Base-by-base conservation (phyloP, 2,797 vertebrate species). In the Melanotaenia parkinsoni region DNA sequence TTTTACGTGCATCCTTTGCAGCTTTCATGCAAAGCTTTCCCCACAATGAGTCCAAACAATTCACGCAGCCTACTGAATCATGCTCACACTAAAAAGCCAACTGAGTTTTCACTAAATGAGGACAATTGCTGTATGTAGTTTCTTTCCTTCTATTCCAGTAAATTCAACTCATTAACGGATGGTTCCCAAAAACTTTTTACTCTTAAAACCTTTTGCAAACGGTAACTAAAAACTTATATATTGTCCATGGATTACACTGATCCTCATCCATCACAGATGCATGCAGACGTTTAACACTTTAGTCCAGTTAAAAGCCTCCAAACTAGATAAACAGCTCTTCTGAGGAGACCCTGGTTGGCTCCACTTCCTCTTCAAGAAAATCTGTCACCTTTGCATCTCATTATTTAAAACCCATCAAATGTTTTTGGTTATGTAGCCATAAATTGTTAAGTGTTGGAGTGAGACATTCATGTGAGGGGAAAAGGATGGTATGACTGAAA, bases 1-100 rank as follows among this genome's bases (percentile, higher is more conserved):
- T 66, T 53, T 53, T 5, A 5, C 13, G 50, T 50, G 58, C 32
- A 61, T 70, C 68, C 53, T 71, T 74, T 51, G 30, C 20, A 64
- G 71, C 57, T 75, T 81, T 82, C 40, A 9, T 20, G 4, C 50
- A 73, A 58, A 85, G 75, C 56, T 76, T 71, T 64, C 59, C 66
- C 30, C 26, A 47, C 16, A 20, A 20, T 6, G 45, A 81, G 59
- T 65, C 71, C 73, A 84, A 77, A 60, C 33, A 78, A 28, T 70
- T 79, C 28, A 60, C 69, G 30, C 61, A 87, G 65, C 51, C 56
- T 47, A 62, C 35, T 74, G 61, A 32, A 53, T 54, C 35, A 65
- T 30, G 53, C 32, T 64, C 40, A 63, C 26, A 63, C 59, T 58
- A 24, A 28, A 60, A 74, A 63, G 30, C 35, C 11, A 7, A 68